phyloP scores from a whole-genome alignment of 2,888 invertebrate species.

The Uropetala carovei region DNA sequence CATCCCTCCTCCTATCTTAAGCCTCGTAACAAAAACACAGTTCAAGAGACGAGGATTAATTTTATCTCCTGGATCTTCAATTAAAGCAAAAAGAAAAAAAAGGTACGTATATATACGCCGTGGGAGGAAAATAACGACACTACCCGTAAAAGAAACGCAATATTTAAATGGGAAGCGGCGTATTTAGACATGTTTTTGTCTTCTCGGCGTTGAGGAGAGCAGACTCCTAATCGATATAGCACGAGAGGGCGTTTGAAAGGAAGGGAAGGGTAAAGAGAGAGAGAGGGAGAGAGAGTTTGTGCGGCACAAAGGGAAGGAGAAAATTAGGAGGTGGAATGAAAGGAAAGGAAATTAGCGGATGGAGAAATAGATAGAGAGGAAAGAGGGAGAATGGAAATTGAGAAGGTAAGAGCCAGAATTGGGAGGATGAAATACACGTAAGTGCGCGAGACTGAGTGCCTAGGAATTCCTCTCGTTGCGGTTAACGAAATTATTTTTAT shows the following conservation, averaged over 20 bases:
- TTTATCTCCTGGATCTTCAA: neutral
- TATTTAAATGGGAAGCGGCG: constrained; percentile 5
- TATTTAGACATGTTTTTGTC: neutral
- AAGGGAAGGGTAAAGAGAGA: neutral
- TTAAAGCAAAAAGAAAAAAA: neutral
- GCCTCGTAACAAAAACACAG: neutral
- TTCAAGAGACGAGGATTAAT: neutral
- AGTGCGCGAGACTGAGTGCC: neutral
- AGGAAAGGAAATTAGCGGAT: neutral
- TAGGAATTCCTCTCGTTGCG: neutral
- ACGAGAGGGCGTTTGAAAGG: neutral
- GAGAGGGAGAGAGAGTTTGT: neutral
- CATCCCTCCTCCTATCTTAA: neutral
- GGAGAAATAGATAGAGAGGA: neutral
- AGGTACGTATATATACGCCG: too few relatives aligned
- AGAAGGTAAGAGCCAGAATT: neutral
- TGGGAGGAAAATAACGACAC: neutral
- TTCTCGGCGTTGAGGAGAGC: neutral
- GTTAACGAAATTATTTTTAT: neutral
- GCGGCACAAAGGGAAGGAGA: neutral
- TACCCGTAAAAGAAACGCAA: neutral
- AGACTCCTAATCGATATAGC: neutral
- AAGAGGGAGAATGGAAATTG: neutral
- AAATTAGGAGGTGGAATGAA: neutral
- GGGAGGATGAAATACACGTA: neutral